Percentiles rank a stretch among this genome's conserved stretches.
These are phyloP conservation scores for Pagetopsis macropterus DNA, from an alignment of 2,797 vertebrate species.

Conservation along the genomic window DNA sequence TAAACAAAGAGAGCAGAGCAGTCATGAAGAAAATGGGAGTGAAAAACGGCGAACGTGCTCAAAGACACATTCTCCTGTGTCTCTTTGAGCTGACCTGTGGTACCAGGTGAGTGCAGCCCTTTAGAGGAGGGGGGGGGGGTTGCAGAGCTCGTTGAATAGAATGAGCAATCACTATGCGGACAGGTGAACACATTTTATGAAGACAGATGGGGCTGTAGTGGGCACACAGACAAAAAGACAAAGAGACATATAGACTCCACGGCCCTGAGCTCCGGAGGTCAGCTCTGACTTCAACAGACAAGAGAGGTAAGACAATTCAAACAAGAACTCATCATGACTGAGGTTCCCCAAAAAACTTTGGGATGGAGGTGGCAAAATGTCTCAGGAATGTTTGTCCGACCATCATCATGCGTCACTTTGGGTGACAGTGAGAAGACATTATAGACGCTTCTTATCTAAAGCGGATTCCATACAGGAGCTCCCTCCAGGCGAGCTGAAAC, in stretches of 20 bases:
- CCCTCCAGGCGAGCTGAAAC: slow-evolving; percentile 41
- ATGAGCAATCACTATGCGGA: slow-evolving; percentile 69
- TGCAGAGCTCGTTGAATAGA: slow-evolving; percentile 29
- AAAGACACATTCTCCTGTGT: slow-evolving; percentile 51
- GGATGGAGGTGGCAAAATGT: slow-evolving; percentile 35
- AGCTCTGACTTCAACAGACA: slow-evolving; percentile 60
- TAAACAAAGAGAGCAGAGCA: slow-evolving; percentile 52
- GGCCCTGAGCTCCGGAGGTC: slow-evolving; percentile 62
- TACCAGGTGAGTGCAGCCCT: slow-evolving; percentile 60
- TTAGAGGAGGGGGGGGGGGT: slow-evolving; percentile 1
- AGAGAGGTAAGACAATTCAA: slow-evolving; percentile 54
- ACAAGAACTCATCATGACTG: slow-evolving; percentile 42
- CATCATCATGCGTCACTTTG: slow-evolving; percentile 12
- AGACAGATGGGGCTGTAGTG: slow-evolving; percentile 75
- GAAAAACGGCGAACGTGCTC: slow-evolving; percentile 59
- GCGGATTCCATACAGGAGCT: slow-evolving; percentile 28
- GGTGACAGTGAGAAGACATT: slow-evolving; percentile 12
- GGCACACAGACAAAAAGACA: slow-evolving; percentile 69
- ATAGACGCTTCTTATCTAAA: slow-evolving; percentile 35
- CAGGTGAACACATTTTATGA: slow-evolving; percentile 71
- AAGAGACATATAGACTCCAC: slow-evolving; percentile 69
- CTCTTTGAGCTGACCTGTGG: slow-evolving; percentile 65
- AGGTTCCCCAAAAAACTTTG: slow-evolving; percentile 1
- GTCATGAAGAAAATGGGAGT: slow-evolving; percentile 35
- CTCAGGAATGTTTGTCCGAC: slow-evolving; percentile 15